Conservation (phyloP, 2,888 invertebrate genomes). For the Unio pictorum region DNA sequence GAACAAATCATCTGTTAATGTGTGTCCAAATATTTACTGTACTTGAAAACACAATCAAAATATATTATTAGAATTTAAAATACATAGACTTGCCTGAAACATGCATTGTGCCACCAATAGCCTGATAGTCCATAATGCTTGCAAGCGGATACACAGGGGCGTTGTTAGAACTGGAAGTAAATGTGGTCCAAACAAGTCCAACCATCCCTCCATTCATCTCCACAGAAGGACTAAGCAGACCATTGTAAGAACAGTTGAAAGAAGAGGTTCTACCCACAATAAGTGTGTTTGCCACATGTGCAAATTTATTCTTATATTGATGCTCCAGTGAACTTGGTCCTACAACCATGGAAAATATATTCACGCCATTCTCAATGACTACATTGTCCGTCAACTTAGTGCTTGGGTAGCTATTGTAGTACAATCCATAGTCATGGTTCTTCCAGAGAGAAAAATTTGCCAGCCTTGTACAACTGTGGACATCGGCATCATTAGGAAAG, state of each 20-base stretch:
- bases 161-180: slow-evolving; percentile 42
- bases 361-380: slow-evolving; percentile 57
- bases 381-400: slow-evolving; percentile 37
- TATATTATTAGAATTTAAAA: no score
- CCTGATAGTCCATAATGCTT: slow-evolving; percentile 52
- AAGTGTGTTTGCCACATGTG: slow-evolving; percentile 38
- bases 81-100: slow-evolving; percentile 16
- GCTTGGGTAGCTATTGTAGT: slow-evolving; percentile 29
- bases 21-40: no score
- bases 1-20: no score
- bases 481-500: slow-evolving; percentile 27
- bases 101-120: slow-evolving; percentile 43
- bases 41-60: no score
- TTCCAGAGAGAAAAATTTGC: slow-evolving; percentile 55
- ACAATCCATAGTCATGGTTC: slow-evolving; percentile 59
- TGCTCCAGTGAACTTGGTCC: slow-evolving; percentile 49
- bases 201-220: slow-evolving; percentile 29
- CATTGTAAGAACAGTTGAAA: slow-evolving; percentile 54
- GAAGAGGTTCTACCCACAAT: slow-evolving; percentile 54
- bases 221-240: slow-evolving; percentile 24
- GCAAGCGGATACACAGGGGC: slow-evolving; percentile 57
- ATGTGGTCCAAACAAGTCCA: slow-evolving; percentile 52
- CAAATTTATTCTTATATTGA: slow-evolving; percentile 33
- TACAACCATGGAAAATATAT: slow-evolving; percentile 51
- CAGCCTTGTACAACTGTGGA: slow-evolving; percentile 38